Conservation (phyloP, 2,797 vertebrate genomes). For the Cyprinella venusta region DNA sequence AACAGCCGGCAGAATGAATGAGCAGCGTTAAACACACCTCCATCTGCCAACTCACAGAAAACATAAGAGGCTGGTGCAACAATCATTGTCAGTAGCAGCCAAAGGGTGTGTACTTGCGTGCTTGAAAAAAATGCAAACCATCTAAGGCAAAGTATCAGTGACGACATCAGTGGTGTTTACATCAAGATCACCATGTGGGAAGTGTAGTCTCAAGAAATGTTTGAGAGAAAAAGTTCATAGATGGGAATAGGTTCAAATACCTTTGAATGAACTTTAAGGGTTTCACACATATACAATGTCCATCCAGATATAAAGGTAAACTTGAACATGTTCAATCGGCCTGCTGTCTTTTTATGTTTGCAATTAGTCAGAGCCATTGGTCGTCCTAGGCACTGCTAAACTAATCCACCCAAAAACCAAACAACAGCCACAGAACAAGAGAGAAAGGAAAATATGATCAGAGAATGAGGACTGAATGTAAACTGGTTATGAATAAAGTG, state of each 20-base stretch:
- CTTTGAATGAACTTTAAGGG: slow-evolving; percentile 4
- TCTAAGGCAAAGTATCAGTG: slow-evolving; percentile 16
- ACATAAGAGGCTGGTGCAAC: slow-evolving; percentile 4
- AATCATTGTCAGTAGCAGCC: slow-evolving; percentile 10
- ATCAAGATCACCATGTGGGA: neutral
- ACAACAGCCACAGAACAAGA: slow-evolving; percentile 18
- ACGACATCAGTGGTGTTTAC: slow-evolving; percentile 5
- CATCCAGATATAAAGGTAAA: slow-evolving; percentile 32
- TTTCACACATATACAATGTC: neutral
- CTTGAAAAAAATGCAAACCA: slow-evolving; percentile 25
- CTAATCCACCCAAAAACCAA: slow-evolving; percentile 52
- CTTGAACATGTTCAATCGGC: slow-evolving; percentile 50
- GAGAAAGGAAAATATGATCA: neutral
- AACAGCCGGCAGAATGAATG: slow-evolving; percentile 5
- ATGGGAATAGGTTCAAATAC: neutral
- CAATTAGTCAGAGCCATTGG: slow-evolving; percentile 63
- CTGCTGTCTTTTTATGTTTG: slow-evolving; percentile 63
- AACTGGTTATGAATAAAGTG: slow-evolving; percentile 21
- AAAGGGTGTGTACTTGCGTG: slow-evolving; percentile 32
- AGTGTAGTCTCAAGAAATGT: neutral
- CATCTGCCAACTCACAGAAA: slow-evolving; percentile 33
- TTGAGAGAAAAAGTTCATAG: neutral
- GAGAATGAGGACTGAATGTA: slow-evolving; percentile 7
- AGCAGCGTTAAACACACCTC: slow-evolving; percentile 42
- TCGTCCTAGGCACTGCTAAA: slow-evolving; percentile 62